phyloP scores from a whole-genome alignment of 2,113 vertebrate genomes.

The Ctenodactylus gundi region DNA sequence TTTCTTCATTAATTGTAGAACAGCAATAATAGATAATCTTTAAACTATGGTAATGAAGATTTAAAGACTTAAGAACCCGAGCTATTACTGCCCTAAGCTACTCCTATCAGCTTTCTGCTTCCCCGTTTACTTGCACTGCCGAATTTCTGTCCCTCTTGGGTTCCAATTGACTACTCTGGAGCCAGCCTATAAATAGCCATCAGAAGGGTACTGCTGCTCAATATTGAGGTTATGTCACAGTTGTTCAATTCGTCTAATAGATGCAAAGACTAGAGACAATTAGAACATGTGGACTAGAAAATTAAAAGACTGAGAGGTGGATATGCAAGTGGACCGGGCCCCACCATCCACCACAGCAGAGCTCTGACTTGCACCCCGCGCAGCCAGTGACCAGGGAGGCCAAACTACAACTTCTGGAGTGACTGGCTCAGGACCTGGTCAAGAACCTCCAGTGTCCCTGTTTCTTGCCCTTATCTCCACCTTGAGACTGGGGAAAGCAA shows the following conservation, averaged over 20 bases:
- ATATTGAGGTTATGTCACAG: constrained; percentile 6
- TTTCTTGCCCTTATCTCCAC: background rate
- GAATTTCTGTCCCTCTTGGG: background rate
- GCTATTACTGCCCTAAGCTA: background rate
- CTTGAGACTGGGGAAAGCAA: background rate
- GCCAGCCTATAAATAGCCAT: background rate
- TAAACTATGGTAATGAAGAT: background rate
- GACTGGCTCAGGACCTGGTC: background rate
- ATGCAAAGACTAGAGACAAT: background rate
- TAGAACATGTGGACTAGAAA: background rate
- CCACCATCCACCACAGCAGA: background rate
- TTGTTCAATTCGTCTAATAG: constrained; percentile 17
- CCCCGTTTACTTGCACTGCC: background rate
- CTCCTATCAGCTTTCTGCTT: background rate
- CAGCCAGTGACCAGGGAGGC: background rate
- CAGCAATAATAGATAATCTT: background rate
- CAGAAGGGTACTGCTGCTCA: background rate
- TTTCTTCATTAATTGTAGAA: background rate
- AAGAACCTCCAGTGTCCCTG: background rate
- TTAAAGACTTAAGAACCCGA: background rate
- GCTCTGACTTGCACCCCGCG: background rate
- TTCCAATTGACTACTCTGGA: background rate
- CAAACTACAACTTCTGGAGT: background rate
- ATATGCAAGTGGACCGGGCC: background rate
- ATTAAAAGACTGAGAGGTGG: background rate